Conservation (phyloP, 2,113 vertebrate genomes). For the Lagopus muta region DNA sequence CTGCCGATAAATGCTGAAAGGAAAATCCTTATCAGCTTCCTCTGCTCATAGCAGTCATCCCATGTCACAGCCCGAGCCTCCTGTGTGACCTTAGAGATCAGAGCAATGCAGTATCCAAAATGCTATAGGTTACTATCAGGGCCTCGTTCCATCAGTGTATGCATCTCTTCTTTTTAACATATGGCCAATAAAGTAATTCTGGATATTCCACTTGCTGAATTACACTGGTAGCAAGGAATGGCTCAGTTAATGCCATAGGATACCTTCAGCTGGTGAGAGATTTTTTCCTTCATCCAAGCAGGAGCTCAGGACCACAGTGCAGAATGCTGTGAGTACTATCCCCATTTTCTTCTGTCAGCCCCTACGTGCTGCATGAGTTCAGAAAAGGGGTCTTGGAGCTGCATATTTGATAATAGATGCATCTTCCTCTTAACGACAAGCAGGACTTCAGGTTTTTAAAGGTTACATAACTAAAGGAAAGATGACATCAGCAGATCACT, state of each 20-base stretch:
- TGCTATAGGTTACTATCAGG: not conserved
- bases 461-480: not conserved
- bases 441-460: not conserved
- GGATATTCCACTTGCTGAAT: not conserved
- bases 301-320: accelerated
- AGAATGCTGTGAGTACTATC: not conserved
- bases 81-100: accelerated
- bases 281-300: not conserved
- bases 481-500: not conserved
- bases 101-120: not conserved
- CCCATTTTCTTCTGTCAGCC: not conserved
- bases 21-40: not conserved
- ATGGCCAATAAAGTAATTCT: not conserved
- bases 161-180: not conserved
- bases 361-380: not conserved
- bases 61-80: accelerated
- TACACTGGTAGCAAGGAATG: not conserved
- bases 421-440: not conserved
- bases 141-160: not conserved
- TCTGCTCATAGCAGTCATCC: accelerated
- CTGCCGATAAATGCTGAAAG: not conserved
- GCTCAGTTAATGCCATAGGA: not conserved
- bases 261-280: not conserved
- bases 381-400: not conserved
- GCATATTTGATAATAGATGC: not conserved